Conservation (phyloP, 2,113 vertebrate genomes). For the Eptesicus fuscus region DNA sequence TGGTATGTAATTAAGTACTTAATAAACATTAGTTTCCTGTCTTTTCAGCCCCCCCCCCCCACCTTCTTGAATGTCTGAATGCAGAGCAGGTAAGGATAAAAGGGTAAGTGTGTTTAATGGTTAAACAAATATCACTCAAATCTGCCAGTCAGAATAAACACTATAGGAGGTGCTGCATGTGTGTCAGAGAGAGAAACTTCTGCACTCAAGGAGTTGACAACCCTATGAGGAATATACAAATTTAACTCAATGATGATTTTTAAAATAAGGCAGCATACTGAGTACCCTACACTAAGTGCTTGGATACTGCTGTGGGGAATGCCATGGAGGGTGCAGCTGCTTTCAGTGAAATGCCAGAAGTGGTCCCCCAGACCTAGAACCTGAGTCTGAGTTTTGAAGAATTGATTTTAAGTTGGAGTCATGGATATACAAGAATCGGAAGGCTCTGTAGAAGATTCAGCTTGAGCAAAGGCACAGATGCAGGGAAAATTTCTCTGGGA, state of each 20-base stretch:
- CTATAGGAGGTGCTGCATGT: neutral
- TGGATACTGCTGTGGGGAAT: neutral
- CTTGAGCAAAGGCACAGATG: neutral
- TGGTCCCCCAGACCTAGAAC: neutral
- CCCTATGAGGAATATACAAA: neutral
- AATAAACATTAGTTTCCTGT: neutral
- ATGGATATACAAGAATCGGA: neutral
- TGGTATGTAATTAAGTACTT: neutral
- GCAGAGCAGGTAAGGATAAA: neutral
- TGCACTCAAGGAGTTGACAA: neutral
- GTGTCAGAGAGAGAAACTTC: neutral
- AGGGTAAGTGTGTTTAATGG: neutral
- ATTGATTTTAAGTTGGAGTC: neutral
- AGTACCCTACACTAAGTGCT: neutral
- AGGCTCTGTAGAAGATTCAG: neutral
- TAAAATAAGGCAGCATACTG: neutral
- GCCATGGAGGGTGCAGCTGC: neutral
- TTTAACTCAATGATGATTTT: neutral
- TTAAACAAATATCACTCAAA: neutral
- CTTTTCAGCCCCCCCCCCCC: neutral
- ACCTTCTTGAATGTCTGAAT: neutral
- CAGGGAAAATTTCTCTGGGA: neutral
- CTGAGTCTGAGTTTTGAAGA: neutral
- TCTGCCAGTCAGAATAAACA: neutral
- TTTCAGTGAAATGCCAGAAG: neutral